Base-by-base conservation (phyloP, 2,888 invertebrate genomes). In the Agrypnus murinus region DNA sequence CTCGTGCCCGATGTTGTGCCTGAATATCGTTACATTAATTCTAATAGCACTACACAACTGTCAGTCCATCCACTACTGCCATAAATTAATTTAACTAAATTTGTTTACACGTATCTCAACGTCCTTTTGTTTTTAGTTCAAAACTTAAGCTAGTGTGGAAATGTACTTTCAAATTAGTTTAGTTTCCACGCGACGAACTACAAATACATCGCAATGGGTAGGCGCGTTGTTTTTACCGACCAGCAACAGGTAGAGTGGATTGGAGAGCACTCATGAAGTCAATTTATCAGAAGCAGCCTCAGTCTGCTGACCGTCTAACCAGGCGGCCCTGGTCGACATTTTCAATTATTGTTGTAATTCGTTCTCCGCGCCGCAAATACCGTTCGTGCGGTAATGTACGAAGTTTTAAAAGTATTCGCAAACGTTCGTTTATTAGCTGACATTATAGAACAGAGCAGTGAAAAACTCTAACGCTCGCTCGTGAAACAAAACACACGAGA, bases 221-320 rank as follows among this genome's bases (percentile, higher is more conserved):
- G 75, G 75, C 74, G 76, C 77, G 79, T 77, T 80, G 79, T 36
- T 55, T 55, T 55, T 55, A 55, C 36, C 55, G 36, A 19, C 69
- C 74, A 80, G 82, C 82, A 81, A 82, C 82, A 82, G 82, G 82
- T 82, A 82, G 80, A 81, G 71, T 69, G 79, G 78, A 79, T 80
- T 78, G 77, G 78, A 81, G 81, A 78, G 79, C 79, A 79, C 81
- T 82, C 79, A 80, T 79, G 80, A 79, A 81, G 80, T 81, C 81
- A 80, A 81, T 82, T 81, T 81, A 81, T 81, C 80, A 81, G 78
- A 76, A 78, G 77, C 77, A 76, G 76, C 75, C 75, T 72, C 71
- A 69, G 71, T 74, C 72, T 69, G 68, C 73, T 74, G 75, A 55
- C 74, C 73, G 65, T 67, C 74, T 75, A 69, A 75, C 75, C 75